phyloP scores from a whole-genome alignment of 2,797 vertebrate species.

The Bufotes viridis region DNA sequence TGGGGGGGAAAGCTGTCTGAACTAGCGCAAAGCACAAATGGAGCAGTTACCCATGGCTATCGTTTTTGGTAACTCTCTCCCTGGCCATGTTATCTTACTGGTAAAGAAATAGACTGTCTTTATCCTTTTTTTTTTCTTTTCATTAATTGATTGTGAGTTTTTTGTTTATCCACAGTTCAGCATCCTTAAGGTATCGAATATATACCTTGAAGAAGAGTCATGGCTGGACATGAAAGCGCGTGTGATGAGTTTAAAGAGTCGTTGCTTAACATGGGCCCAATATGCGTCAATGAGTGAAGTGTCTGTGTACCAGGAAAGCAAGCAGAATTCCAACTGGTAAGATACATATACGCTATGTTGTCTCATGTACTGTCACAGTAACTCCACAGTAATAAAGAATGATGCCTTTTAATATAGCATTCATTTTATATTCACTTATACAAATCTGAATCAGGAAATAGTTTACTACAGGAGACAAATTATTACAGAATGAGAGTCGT shows the following conservation, averaged over 20 bases:
- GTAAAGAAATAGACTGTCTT: neutral
- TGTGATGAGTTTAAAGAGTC: constrained; percentile 68
- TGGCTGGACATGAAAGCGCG: constrained; percentile 70
- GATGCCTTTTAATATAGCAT: too few species aligned
- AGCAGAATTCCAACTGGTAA: constrained; percentile 73
- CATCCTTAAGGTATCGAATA: constrained; percentile 69
- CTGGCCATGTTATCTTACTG: too few species aligned
- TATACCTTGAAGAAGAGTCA: constrained; percentile 73
- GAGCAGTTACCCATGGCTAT: neutral
- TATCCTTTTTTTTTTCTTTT: neutral
- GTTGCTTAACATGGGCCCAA: constrained; percentile 65
- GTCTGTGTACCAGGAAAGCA: constrained; percentile 72
- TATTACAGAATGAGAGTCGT: too few species aligned
- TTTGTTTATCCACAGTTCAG: constrained; percentile 67
- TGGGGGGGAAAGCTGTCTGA: neutral
- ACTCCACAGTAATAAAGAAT: neutral
- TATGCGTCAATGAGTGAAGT: constrained; percentile 70
- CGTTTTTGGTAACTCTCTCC: too few species aligned
- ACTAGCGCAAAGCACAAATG: neutral
- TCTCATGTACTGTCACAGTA: neutral
- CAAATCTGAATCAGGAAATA: too few species aligned
- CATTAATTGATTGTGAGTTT: neutral
- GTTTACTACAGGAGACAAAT: too few species aligned
- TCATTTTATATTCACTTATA: too few species aligned
- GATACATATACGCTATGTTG: neutral